Evolutionary conservation across 2,888 invertebrate species (phyloP), one percentile per base, ranked within the genome.

Genomic region (Hypolimnas misippus): DNA sequence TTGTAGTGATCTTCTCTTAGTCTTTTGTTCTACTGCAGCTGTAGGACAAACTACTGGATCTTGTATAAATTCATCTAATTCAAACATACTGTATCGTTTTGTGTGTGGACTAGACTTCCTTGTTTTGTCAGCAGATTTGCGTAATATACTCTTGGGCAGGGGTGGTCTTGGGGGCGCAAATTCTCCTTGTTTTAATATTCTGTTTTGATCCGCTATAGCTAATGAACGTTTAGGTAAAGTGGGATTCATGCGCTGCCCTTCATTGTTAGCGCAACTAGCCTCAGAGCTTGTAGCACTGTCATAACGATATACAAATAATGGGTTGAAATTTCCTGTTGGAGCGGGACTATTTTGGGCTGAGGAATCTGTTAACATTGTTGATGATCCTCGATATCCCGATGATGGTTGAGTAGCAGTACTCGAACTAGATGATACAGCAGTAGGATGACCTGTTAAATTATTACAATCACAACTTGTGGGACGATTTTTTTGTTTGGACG

Each of bases 361-460:
- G 21, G 96, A 96, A 72, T 96, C 96, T 5, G 96, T 94, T 7
- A 96, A 86, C 85, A 97, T 94, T 1, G 97, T 97, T 0, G 97
- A 97, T 0, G 97, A 97, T 38, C 97, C 97, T 68, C 97, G 93
- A 77, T 96, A 97, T 1, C 97, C 97, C 12, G 97, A 97, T 52
- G 97, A 97, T 6, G 96, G 97, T 77, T 96, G 96, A 42, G 96
- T 96, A 19, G 94, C 93, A 63, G 96, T 94, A 73, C 95, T 94
- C 66, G 96, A 95, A 82, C 94, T 93, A 12, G 95, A 93, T 2
- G 95, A 95, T 25, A 93, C 92, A 25, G 93, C 92, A 33, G 93
- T 93, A 35, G 93, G 93, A 58, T 93, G 93, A 55, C 93, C 90
- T 62, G 92, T 82, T 64, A 93, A 84, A 70, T 93, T 93, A 67